These are phyloP conservation scores for Ptiloglossa arizonensis DNA, from an alignment of 1,140 invertebrate species.

Conservation along the genomic window DNA sequence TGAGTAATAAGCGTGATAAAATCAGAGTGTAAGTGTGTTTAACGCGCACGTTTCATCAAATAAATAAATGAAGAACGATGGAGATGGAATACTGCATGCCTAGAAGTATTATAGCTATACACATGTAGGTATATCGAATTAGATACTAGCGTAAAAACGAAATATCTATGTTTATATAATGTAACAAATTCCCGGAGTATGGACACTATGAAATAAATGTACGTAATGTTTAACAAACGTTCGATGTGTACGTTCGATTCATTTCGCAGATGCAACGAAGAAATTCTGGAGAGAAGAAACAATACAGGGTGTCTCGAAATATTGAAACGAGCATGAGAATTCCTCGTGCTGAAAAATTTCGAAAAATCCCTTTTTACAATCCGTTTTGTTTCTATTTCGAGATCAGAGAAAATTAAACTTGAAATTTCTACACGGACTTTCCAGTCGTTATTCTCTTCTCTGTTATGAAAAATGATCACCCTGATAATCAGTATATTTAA, in stretches of 20 bases:
- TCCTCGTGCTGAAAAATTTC: too few relatives aligned
- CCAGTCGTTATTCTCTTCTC: too few relatives aligned
- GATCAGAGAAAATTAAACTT: too few relatives aligned
- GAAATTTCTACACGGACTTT: too few relatives aligned
- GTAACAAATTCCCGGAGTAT: constrained; percentile 62
- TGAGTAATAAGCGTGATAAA: constrained; percentile 13
- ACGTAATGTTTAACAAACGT: constrained; percentile 47
- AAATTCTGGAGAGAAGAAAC: too few relatives aligned
- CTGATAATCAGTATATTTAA: too few relatives aligned
- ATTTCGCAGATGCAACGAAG: neutral
- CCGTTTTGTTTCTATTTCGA: too few relatives aligned
- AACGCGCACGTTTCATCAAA: constrained; percentile 55
- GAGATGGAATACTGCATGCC: constrained; percentile 57
- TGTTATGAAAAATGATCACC: too few relatives aligned
- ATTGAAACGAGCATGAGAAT: too few relatives aligned
- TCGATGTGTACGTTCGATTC: neutral
- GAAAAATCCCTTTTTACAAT: too few relatives aligned
- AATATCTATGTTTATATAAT: constrained; percentile 68
- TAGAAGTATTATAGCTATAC: constrained; percentile 55
- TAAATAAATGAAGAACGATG: neutral
- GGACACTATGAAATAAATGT: constrained; percentile 59
- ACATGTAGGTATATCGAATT: constrained; percentile 56
- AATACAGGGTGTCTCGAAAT: too few relatives aligned
- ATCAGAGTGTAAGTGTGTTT: constrained; percentile 53
- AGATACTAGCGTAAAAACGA: constrained; percentile 59